Base-by-base conservation (phyloP, 2,797 vertebrate genomes). In the Picus viridis region DNA sequence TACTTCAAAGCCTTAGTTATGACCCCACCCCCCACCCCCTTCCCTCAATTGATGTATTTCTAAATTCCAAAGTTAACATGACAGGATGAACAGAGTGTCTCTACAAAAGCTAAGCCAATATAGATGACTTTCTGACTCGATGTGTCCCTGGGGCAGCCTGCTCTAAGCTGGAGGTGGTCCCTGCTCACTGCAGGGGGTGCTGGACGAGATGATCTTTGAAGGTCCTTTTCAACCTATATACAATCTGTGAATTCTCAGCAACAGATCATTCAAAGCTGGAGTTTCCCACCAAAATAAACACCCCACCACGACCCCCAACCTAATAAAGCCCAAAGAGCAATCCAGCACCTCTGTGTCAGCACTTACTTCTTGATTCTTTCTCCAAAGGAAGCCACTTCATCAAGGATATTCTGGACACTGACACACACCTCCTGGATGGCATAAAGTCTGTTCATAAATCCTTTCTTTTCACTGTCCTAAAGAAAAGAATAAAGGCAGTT, bases 301-400 rank as follows among this genome's bases (percentile, higher is more conserved):
- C 24, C 51, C 22, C 5, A 53, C 36, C 36, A 23, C 24, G 16
- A 58, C 69, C 19, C 14, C 32, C 32, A 4, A 47, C 45, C 51
- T 15, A 53, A 29, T 27, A 36, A 36, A 36, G 36, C 9, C 9
- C 36, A 36, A 36, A 36, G 36, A 36, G 36, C 36, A 36, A 36
- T 36, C 36, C 36, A 36, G 36, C 36, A 36, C 36, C 36, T 36
- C 36, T 36, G 36, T 36, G 36, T 36, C 36, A 36, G 36, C 36
- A 98, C 99, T 99, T 98, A 99, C 99, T 99, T 99, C 97, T 99
- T 99, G 98, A 99, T 98, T 97, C 99, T 98, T 97, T 99, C 99
- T 91, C 98, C 98, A 71, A 99, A 98, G 96, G 98, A 99, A 96
- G 99, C 99, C 94, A 99, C 99, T 97, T 99, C 99, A 98, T 99